Evolutionary conservation across 1,140 invertebrate species (phyloP).

Genomic region (Trissolcus basalis): DNA sequence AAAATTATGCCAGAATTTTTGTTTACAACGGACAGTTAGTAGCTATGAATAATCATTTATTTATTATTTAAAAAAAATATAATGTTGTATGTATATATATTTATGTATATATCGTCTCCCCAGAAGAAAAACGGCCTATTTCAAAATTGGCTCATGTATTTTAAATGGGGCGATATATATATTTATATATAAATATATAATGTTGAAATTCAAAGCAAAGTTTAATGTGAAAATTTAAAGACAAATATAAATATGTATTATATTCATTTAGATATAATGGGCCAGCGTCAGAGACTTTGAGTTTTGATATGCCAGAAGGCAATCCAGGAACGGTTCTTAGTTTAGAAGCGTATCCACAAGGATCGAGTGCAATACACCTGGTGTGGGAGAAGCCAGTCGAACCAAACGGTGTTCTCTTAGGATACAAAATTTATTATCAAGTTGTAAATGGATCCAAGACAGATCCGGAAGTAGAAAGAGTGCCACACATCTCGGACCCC

Average conservation of each 20-base stretch:
- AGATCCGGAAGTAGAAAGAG: conserved; percentile 82
- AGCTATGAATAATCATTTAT: too few species aligned
- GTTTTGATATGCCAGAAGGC: conserved; percentile 94
- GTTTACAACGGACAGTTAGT: conserved; percentile 88
- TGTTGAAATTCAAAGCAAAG: too few species aligned
- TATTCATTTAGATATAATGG: conserved; percentile 83
- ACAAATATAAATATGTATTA: not conserved
- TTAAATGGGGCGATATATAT: too few species aligned
- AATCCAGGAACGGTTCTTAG: conserved; percentile 91
- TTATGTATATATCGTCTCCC: too few species aligned
- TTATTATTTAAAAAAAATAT: too few species aligned
- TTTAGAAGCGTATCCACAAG: conserved; percentile 89
- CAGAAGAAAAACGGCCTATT: too few species aligned
- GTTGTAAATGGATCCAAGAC: conserved; percentile 85
- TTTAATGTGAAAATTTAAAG: too few species aligned
- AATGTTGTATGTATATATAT: too few species aligned
- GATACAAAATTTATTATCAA: conserved; percentile 94
- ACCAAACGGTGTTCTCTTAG: conserved; percentile 93
- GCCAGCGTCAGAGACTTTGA: conserved; percentile 88
- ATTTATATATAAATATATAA: too few species aligned
- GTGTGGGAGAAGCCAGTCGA: conserved; percentile 95
- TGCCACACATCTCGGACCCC: conserved; percentile 86
- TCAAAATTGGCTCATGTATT: too few species aligned
- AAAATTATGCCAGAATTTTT: conserved; percentile 92
- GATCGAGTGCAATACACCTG: conserved; percentile 90